Percentiles rank a stretch among this genome's conserved stretches.
Conservation (phyloP, 2,888 invertebrate genomes). For the Tetragnatha montana region DNA sequence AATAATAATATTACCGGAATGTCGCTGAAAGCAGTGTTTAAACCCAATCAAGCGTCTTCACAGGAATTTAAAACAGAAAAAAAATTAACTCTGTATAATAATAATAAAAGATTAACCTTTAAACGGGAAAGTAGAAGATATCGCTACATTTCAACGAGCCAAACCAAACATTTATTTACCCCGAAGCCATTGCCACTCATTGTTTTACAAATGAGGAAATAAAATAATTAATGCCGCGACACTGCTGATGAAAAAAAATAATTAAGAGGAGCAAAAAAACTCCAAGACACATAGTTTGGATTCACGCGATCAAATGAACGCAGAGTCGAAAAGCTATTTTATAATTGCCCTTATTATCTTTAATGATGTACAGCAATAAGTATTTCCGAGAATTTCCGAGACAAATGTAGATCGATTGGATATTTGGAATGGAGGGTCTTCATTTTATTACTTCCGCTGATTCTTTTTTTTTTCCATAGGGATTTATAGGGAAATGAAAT, state of each 20-base stretch:
- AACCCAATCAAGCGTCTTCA: neutral
- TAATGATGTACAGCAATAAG: conserved; percentile 12
- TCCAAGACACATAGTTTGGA: neutral
- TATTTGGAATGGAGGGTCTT: neutral
- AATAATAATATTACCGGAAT: too few relatives aligned
- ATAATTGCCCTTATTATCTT: conserved; percentile 26
- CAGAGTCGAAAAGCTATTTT: neutral
- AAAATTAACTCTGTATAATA: neutral
- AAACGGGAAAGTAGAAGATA: neutral
- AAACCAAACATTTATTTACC: neutral
- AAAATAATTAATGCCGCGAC: neutral
- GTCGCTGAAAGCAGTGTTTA: too few relatives aligned
- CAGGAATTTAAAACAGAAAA: neutral
- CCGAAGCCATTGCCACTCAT: neutral
- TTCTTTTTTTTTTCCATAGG: too few relatives aligned
- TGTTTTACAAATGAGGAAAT: neutral
- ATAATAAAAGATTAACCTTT: neutral
- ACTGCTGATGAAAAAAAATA: neutral
- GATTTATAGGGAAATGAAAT: too few relatives aligned
- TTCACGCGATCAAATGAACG: conserved; percentile 2
- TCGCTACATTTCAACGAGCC: neutral
- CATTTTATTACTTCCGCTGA: too few relatives aligned
- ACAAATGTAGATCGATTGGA: conserved; percentile 12
- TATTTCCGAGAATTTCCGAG: neutral
- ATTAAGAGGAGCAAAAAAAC: neutral